A percentile compares a stretch with the other conserved stretches of the same genome.
These are phyloP conservation scores for Nipponacmea schrenckii DNA, from an alignment of 2,888 invertebrate genomes.

Conservation along the genomic window DNA sequence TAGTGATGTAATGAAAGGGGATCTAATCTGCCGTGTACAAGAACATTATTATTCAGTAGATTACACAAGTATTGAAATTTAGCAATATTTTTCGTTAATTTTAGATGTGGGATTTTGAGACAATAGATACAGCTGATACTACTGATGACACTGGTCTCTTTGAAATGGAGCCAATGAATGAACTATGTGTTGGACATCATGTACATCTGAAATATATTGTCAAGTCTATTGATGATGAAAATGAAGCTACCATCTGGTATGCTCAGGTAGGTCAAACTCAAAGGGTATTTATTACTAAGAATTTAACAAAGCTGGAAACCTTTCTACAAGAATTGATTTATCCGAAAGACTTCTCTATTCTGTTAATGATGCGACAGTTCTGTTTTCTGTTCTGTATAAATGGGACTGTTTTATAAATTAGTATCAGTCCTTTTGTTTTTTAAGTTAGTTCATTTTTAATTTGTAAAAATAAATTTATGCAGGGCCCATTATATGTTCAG, in stretches of 20 bases:
- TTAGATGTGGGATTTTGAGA: conserved; percentile 88
- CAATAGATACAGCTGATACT: conserved; percentile 87
- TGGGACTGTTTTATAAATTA: no score
- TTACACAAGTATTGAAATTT: no score
- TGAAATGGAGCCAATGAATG: conserved; percentile 87
- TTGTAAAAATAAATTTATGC: background rate
- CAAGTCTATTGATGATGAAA: conserved; percentile 68
- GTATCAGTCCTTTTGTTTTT: no score
- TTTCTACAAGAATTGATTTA: background rate
- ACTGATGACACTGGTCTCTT: conserved; percentile 83
- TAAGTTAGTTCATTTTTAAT: background rate
- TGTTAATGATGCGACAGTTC: no score
- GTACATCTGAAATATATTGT: conserved; percentile 72
- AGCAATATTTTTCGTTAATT: conserved; percentile 3
- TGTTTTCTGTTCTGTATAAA: no score
- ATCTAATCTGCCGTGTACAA: no score
- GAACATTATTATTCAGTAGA: no score
- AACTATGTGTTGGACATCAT: conserved; percentile 75
- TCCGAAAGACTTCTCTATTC: background rate
- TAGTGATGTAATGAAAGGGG: no score
- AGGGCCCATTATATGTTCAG: background rate
- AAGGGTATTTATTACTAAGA: background rate
- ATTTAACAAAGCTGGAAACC: background rate
- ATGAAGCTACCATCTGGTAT: conserved; percentile 72
- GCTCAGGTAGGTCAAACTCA: conserved; percentile 79